Base-by-base conservation (phyloP, 2,888 invertebrate species). In the Andrena marginata region DNA sequence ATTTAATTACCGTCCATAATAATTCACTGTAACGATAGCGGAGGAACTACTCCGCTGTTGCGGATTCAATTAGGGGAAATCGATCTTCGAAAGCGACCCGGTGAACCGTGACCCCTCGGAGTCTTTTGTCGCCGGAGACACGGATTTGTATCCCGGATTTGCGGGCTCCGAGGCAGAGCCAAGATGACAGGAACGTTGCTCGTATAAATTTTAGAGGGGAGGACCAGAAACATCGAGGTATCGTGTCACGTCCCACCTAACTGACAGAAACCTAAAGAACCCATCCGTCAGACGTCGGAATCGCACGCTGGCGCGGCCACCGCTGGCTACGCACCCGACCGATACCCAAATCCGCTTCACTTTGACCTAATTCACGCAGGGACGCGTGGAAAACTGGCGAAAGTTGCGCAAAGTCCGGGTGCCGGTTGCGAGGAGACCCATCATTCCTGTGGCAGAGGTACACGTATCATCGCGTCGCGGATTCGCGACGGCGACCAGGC, bases 91-190 rank as follows among this genome's bases (percentile, higher is more conserved):
- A 23, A 20, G 23, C 33, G 33, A 65, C 65, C 59, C 29, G 26
- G n/a, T 59, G 62, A 35, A 31, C 65, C 49, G 48, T 31, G 48
- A 29, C 64, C 74, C 64, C 69, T 67, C 60, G 67, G 49, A 20
- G 63, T 73, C 77, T 79, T 85, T 84, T 73, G 67, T 73, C 79
- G 72, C 56, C 13, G 16, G 62, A 51, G 70, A 51, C 74, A 75
- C 72, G 74, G 81, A 85, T 85, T 86, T 85, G 71, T 86, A 85
- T 82, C 74, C 42, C 26, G 81, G 63, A 86, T 84, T 85, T 86
- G 85, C 74, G 74, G 49, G 77, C 68, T 59, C 7, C 74, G 81
- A 35, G 65, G 54, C 70, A 69, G 80, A 77, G 84, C 64, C 78
- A 81, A 81, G 69, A 85, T 56, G 77, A 80, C 77, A 77, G 71